Base-by-base conservation (phyloP, 2,797 vertebrate species). In the Bradypus variegatus region DNA sequence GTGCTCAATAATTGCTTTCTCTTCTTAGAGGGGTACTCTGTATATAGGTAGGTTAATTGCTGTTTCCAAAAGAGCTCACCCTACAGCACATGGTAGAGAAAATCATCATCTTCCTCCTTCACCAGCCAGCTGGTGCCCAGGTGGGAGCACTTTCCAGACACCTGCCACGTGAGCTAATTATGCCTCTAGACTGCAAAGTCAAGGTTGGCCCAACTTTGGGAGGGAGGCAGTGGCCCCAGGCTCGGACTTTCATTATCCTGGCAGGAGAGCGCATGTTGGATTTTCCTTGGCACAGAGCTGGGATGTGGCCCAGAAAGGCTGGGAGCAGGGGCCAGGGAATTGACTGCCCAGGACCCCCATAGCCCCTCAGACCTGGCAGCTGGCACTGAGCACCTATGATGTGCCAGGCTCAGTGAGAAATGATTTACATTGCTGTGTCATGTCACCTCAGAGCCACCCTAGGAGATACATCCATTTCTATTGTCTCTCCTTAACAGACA, bases 141-240 rank as follows among this genome's bases (percentile, higher is more conserved):
- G 65, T 85, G 41, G 93, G 89, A 88, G 93, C 82, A 80, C 83
- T 55, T 77, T 55, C 84, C 80, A 27, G 55, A 21, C 31, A 88
- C 73, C 50, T 0, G 0, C 65, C 50, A 27, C 41, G 8, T 21
- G 0, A 0, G 86, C 21, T 85, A 55, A 94, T 78, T 85, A 18
- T 21, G 53, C 89, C 78, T 23, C 38, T 69, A 94, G 85, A 84
- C 16, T 50, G 90, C 83, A 86, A 75, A 84, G 93, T 85, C 83
- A 77, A 45, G 53, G 77, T 77, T 38, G 48, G 70, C 60, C 69
- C 55, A 82, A 4, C 36, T 13, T 29, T 88, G 7, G 79, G 58
- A 41, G 27, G 70, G 38, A 77, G 62, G 55, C 38, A 75, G 80
- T 18, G 5, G 41, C 5, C n/a, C 12, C 1, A 53, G 4, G 19